Conservation (phyloP, 2,113 vertebrate species). For the Chauna torquata region DNA sequence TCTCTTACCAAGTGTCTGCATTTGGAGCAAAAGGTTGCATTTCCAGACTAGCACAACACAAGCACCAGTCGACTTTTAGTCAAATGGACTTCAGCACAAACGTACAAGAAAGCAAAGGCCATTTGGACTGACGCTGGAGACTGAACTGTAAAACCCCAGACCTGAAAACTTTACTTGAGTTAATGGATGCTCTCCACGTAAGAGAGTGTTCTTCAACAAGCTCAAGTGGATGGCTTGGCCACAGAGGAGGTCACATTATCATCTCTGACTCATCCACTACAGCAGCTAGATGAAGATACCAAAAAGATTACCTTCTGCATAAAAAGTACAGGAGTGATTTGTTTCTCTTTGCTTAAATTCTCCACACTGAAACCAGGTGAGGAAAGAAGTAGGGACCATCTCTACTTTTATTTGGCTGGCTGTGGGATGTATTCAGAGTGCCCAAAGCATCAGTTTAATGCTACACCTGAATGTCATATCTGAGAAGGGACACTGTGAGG, state of each 20-base stretch:
- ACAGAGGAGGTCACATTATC: background rate
- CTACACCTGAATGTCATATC: background rate
- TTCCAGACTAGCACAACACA: background rate
- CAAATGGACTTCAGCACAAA: background rate
- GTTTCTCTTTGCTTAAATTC: background rate
- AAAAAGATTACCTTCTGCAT: background rate
- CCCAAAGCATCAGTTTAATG: background rate
- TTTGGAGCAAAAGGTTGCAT: background rate
- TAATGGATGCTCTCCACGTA: accelerated
- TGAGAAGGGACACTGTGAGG: background rate
- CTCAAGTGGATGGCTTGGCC: background rate
- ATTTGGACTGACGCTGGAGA: background rate
- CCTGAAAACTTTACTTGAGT: background rate
- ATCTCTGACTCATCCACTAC: background rate
- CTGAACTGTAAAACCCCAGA: background rate
- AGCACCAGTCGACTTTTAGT: background rate
- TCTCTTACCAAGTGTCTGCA: background rate
- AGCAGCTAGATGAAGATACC: background rate
- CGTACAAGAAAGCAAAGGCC: background rate
- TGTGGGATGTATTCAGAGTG: background rate
- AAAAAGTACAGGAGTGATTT: background rate
- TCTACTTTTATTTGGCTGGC: background rate
- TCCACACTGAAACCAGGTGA: background rate
- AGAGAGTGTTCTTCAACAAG: background rate
- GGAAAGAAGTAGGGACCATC: background rate